phyloP scores from a whole-genome alignment of 1,140 invertebrate species.

The Littorina saxatilis region DNA sequence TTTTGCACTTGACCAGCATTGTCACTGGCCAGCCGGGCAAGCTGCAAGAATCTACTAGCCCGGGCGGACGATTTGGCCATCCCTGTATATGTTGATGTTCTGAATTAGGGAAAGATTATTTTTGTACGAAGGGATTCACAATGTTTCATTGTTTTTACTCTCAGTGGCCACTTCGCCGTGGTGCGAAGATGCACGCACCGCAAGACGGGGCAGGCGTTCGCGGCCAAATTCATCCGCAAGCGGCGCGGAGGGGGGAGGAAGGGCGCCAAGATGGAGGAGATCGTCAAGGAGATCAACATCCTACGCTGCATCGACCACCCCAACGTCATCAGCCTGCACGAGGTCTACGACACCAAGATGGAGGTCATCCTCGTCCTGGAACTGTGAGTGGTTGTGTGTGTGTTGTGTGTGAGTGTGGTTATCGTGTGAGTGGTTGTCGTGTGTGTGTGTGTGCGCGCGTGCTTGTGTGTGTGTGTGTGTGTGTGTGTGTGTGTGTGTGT shows the following conservation, averaged over 20 bases:
- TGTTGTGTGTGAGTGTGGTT: too few relatives aligned
- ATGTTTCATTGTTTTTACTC: conserved; percentile 1
- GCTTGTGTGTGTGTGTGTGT: neutral
- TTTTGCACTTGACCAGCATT: too few relatives aligned
- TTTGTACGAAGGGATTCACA: too few relatives aligned
- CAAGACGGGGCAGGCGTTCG: conserved; percentile 89
- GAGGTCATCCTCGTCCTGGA: conserved; percentile 80
- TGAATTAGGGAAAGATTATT: too few relatives aligned
- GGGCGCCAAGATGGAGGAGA: conserved; percentile 75
- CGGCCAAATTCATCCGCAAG: conserved; percentile 96
- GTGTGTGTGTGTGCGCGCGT: neutral
- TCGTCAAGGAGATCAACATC: conserved; percentile 78
- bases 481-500: neutral
- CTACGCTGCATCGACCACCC: conserved; percentile 78
- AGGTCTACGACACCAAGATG: conserved; percentile 77
- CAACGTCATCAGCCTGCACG: conserved; percentile 79
- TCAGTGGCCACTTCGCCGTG: conserved; percentile 96
- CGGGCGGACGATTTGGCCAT: too few relatives aligned
- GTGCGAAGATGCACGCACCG: conserved; percentile 92
- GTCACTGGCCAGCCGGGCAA: too few relatives aligned
- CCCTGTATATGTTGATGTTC: too few relatives aligned
- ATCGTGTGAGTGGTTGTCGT: too few relatives aligned
- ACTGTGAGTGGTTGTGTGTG: conserved; percentile 74
- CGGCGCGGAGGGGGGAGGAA: conserved; percentile 78
- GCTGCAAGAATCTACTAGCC: too few relatives aligned